These are phyloP conservation scores for Nomia melanderi DNA, from an alignment of 1,140 invertebrate genomes.

Conservation along the genomic window DNA sequence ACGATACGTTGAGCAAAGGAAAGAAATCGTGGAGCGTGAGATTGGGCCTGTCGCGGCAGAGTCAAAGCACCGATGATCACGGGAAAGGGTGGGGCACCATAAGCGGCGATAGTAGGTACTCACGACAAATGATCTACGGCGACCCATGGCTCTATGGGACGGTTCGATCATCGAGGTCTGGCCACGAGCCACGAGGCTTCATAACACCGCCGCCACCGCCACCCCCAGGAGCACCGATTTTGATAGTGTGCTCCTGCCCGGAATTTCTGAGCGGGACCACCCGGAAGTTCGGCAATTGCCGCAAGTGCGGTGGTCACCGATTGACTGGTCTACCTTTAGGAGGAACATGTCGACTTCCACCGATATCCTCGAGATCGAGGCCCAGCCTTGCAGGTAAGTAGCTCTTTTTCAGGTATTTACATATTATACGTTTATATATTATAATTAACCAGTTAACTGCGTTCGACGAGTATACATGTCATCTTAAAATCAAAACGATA, in stretches of 20 bases:
- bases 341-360: conserved; percentile 82
- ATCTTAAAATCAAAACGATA: too few species aligned
- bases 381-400: conserved; percentile 76
- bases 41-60: conserved; percentile 75
- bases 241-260: conserved; percentile 88
- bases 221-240: conserved; percentile 81
- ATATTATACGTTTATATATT: too few species aligned
- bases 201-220: conserved; percentile 61
- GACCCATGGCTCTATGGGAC: conserved; percentile 92
- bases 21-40: conserved; percentile 80
- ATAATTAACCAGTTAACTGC: too few species aligned
- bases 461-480: too few species aligned
- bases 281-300: conserved; percentile 87
- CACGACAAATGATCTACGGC: conserved; percentile 90
- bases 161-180: conserved; percentile 82
- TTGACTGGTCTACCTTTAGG: conserved; percentile 83
- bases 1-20: conserved; percentile 78
- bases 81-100: conserved; percentile 82
- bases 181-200: conserved; percentile 56
- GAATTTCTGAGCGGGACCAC: conserved; percentile 89
- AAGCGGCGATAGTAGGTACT: conserved; percentile 83
- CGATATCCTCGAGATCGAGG: conserved; percentile 78
- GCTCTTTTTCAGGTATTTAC: too few species aligned
- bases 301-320: conserved; percentile 90
- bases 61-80: conserved; percentile 74